Base-by-base conservation (phyloP, 2,888 invertebrate genomes). In the Clostera curtula region DNA sequence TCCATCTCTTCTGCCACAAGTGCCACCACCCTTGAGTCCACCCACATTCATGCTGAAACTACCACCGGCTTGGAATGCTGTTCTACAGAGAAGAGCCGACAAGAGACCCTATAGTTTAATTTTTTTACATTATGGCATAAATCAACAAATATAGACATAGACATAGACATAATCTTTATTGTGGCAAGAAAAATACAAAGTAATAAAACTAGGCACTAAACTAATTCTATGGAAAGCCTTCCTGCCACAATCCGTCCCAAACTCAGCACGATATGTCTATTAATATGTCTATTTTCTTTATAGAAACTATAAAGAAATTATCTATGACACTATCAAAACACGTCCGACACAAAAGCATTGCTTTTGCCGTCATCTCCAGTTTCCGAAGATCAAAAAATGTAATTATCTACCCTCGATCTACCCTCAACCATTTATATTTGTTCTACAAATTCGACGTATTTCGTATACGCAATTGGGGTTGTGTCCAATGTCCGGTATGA, bases 391-490 rank as follows among this genome's bases (percentile, higher is more conserved):
- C 80, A 82, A 82, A 77, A 82, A 82, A 82, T 82, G 82, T 80
- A 83, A 82, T 83, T 83, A 83, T 83, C 83, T 76, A 75, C 82
- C 83, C 83, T 66, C 65, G 74, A 82, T 82, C 82, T 80, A 76
- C 82, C 82, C 77, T 71, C 75, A 73, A 79, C 72, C 74, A 79
- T 79, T 79, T 80, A 72, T 77, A 82, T 83, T 83, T 83, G 82
- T 80, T 80, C 75, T 82, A 83, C 82, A 82, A 83, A 82, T 82
- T 83, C 75, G 69, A 72, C 69, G 75, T 69, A 71, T 77, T 72
- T 63, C 64, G 60, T 70, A 56, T 62, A 69, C 72, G 79, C 73
- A 74, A 79, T 73, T 59, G 68, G 41, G 37, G 31, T 34, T 34
- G 56, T 60, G 34, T 60, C 62, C 80, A 58, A 25, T 27, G 31